Evolutionary conservation across 2,113 vertebrate species (phyloP), one percentile per base, ranked within the genome.

Genomic region (Pandion haliaetus): DNA sequence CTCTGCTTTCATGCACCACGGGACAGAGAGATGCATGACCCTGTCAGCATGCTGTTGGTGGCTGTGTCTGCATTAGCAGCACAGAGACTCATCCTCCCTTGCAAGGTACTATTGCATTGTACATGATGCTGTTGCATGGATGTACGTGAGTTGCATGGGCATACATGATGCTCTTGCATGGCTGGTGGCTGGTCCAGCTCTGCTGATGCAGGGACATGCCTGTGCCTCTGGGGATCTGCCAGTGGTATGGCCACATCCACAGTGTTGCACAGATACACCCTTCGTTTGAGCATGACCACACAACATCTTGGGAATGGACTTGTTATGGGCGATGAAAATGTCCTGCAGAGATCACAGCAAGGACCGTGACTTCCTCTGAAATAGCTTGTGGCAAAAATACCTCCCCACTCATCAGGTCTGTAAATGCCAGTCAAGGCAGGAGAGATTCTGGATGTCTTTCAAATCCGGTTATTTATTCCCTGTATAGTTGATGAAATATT

Each of bases 401-500:
- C 14, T 83, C 69, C 55, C 42, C 6, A 1, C n/a, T 83, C 32
- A 14, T 77, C 55, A 50, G 44, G 52, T 70, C 40, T 70, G 66
- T 61, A 91, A 87, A 84, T 93, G 59, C n/a, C 93, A 50, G 44
- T 71, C 65, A 91, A 87, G 40, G 57, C 59, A 93, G 67, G 76
- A 93, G 59, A 88, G 28, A 44, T 72, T 86, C 74, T 94, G 85
- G 54, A 88, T 80, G 70, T 45, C 91, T 91, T 87, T 91, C 74
- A 87, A 44, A 91, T 66, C 70, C 66, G 70, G 91, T 87, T 97
- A 94, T 93, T 96, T 96, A 90, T 93, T 90, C 73, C 78, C 73
- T 3, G 9, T 87, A 25, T 32, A 8, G 82, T 82, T 87, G 87
- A 95, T 96, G 91, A 93, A 96, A 96, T 90, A 94, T 91, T 95